Base-by-base conservation (phyloP, 2,113 vertebrate species). In the Pipa parva region DNA sequence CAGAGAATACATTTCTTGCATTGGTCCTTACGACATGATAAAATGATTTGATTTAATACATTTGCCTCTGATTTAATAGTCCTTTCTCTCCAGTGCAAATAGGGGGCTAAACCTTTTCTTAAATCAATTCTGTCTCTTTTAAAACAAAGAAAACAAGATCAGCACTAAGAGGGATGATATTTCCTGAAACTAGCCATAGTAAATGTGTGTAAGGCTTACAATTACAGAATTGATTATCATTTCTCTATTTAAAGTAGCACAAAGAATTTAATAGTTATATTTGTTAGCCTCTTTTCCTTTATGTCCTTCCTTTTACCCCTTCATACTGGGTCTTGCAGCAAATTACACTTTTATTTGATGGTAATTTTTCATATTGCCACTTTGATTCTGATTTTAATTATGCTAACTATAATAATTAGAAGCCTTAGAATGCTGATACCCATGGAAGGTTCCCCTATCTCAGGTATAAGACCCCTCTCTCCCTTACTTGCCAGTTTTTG, bases 231-330 rank as follows among this genome's bases (percentile, higher is more conserved):
- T 48, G 20, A 68, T 68, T 68, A 59, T 58, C 36, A 59, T 39
- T 59, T 51, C 50, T 51, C 55, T 36, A 68, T 68, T 67, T 59
- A 68, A 59, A 59, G 64, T 59, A 52, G 64, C 64, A 68, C 55
- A 59, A 33, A 37, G 55, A 49, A 33, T 10, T 36, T 67, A 50
- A 59, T 59, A 20, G 15, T 26, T 67, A 21, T 36, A 37, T 31
- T 42, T 66, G 8, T 46, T 22, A 24, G 17, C 27, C 10, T 58
- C 21, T 58, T 20, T n/a, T 18, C 29, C 5, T 29, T 4, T 29
- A 42, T 18, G 9, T 13, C 18, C 8, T 4, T 3, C 17, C 13
- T 4, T 58, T 58, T 36, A 58, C 55, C 31, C 55, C 37, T 58
- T 29, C 29, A 26, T 29, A 7, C 28, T 18, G 2, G 7, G 17